Percentiles rank a stretch among this genome's conserved stretches.
These are phyloP conservation scores for Dendrocincla fuliginosa DNA, from an alignment of 2,797 vertebrate species.

Conservation along the genomic window DNA sequence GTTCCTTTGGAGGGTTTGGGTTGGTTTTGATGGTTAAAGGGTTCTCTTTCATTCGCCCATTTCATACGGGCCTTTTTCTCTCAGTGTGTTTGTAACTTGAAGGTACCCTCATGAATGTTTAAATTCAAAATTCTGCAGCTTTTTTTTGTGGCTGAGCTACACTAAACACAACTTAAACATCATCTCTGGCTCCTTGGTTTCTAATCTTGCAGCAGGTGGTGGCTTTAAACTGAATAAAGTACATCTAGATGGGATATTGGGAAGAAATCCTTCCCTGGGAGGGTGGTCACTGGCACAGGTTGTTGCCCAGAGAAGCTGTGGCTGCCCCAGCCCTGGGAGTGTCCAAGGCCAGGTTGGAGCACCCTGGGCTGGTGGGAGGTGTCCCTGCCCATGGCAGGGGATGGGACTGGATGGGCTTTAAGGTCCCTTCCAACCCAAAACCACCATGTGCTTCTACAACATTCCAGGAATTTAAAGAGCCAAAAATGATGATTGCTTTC, in stretches of 20 bases:
- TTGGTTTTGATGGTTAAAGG: background rate
- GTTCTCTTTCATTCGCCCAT: background rate
- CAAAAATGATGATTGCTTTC: background rate
- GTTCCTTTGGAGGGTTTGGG: background rate
- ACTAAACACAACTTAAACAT: background rate
- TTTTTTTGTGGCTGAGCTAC: background rate
- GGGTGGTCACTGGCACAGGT: accelerated
- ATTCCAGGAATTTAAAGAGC: background rate
- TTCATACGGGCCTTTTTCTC: background rate
- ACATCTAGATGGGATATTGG: background rate
- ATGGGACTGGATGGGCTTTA: background rate
- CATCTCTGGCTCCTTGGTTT: background rate
- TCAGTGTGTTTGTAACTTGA: background rate
- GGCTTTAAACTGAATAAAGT: background rate
- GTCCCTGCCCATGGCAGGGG: background rate
- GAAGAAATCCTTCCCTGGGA: background rate
- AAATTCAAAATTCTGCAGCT: background rate
- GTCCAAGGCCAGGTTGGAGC: background rate
- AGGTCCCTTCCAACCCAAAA: background rate
- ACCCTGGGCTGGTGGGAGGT: accelerated
- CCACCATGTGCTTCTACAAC: background rate
- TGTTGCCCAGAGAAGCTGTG: background rate
- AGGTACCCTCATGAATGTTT: background rate
- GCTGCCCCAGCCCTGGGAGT: background rate
- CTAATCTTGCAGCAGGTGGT: background rate